Conservation (phyloP, 2,888 invertebrate genomes). For the Conchocele bisecta region DNA sequence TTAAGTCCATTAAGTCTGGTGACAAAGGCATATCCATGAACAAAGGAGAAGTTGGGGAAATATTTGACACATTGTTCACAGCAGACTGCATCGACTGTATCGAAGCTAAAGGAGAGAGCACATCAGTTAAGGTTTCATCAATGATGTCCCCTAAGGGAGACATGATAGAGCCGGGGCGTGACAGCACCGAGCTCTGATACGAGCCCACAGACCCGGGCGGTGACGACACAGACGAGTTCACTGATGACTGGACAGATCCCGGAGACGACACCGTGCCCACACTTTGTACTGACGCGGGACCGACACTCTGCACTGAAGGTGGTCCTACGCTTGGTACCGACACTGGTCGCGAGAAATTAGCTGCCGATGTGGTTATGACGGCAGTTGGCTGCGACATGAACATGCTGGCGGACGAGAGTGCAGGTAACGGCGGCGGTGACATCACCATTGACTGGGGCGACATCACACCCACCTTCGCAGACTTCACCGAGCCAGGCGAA, state of each 20-base stretch:
- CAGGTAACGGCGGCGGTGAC: constrained; percentile 33
- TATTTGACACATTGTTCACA: constrained; percentile 58
- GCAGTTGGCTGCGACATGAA: constrained; percentile 40
- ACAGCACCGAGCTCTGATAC: constrained; percentile 38
- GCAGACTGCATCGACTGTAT: constrained; percentile 64
- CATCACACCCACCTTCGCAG: constrained; percentile 46
- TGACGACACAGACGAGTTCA: constrained; percentile 24
- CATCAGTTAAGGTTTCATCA: constrained; percentile 56
- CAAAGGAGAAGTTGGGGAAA: constrained; percentile 75
- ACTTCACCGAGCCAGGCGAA: constrained; percentile 24
- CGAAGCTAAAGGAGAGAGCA: constrained; percentile 56
- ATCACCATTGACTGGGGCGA: constrained; percentile 55
- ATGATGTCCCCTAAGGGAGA: constrained; percentile 50
- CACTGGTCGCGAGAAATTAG: constrained; percentile 27
- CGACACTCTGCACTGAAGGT: no score
- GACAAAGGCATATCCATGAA: constrained; percentile 71
- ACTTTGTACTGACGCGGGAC: constrained; percentile 9
- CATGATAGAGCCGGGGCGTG: constrained; percentile 45
- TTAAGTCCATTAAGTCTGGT: constrained; percentile 76
- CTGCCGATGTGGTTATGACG: constrained; percentile 11
- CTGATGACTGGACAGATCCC: constrained; percentile 39
- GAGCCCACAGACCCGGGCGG: constrained; percentile 26
- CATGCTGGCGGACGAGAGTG: constrained; percentile 24
- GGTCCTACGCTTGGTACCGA: constrained; percentile 18
- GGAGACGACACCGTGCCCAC: constrained; percentile 33